Evolutionary conservation across 2,888 invertebrate species (phyloP).

Genomic region (Taphrorychus bicolor): DNA sequence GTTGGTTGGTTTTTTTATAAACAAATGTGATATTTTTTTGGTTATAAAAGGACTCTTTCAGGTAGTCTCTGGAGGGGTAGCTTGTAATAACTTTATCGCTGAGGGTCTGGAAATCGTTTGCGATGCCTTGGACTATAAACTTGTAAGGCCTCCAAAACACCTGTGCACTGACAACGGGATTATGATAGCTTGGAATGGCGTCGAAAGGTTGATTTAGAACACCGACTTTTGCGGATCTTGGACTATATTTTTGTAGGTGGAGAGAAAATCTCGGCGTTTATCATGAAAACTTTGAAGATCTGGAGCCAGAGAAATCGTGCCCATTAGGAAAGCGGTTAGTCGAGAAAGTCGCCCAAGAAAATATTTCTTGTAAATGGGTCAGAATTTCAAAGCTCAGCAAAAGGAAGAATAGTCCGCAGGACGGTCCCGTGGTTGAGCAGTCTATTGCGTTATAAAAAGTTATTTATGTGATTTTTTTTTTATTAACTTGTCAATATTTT

Average conservation of each 20-base stretch:
- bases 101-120: conserved; percentile 74
- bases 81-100: conserved; percentile 87
- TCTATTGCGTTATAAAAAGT: too few species aligned
- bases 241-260: conserved; percentile 56
- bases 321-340: conserved; percentile 69
- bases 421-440: too few species aligned
- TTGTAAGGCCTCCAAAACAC: conserved; percentile 79
- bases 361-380: conserved; percentile 65
- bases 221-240: not conserved
- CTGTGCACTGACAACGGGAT: conserved; percentile 98
- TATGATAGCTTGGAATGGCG: conserved; percentile 99
- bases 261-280: conserved; percentile 54
- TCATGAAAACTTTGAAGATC: conserved; percentile 63
- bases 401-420: too few species aligned
- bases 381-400: conserved; percentile 53
- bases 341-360: conserved; percentile 64
- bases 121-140: conserved; percentile 67
- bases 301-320: conserved; percentile 68
- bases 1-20: conserved; percentile 61
- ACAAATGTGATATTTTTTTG: not conserved
- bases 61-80: conserved; percentile 95
- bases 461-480: too few species aligned
- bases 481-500: too few species aligned
- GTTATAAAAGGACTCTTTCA: conserved; percentile 50
- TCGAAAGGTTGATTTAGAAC: conserved; percentile 69